Evolutionary conservation across 2,797 vertebrate genomes (phyloP).

Genomic region (Hozukius guyotensis): DNA sequence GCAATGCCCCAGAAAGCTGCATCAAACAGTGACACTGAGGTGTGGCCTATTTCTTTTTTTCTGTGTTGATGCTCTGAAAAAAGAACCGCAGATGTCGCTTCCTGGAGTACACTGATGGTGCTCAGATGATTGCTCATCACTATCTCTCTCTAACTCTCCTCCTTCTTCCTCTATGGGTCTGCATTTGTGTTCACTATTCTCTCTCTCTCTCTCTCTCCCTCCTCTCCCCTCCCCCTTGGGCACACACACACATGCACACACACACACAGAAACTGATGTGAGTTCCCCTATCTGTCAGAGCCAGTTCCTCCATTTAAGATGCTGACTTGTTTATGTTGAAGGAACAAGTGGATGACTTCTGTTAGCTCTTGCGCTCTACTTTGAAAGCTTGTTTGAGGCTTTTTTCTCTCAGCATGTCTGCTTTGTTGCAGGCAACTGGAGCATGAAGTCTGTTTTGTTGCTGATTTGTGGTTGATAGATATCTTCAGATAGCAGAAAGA

Average conservation of each 20-base stretch:
- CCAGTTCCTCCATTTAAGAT: constrained; percentile 85
- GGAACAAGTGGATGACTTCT: constrained; percentile 51
- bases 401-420: constrained; percentile 4
- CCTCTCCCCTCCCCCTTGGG: constrained; percentile 60
- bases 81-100: constrained; percentile 50
- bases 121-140: constrained; percentile 75
- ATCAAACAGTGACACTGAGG: constrained; percentile 24
- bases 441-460: constrained; percentile 30
- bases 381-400: constrained; percentile 14
- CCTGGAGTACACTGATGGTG: constrained; percentile 62
- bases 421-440: constrained; percentile 21
- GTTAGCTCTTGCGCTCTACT: constrained; percentile 19
- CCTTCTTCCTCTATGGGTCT: constrained; percentile 64
- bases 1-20: constrained; percentile 6
- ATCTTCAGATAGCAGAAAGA: constrained; percentile 43
- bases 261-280: constrained; percentile 76
- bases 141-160: constrained; percentile 65
- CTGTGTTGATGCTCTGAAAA: constrained; percentile 37
- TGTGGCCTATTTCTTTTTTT: constrained; percentile 36
- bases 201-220: constrained; percentile 39
- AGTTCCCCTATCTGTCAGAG: constrained; percentile 86
- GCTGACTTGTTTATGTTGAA: constrained; percentile 77
- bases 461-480: constrained; percentile 50
- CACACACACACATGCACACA: constrained; percentile 35
- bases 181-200: constrained; percentile 59